Percentiles rank a stretch among this genome's conserved stretches.
Conservation (phyloP, 1,140 invertebrate species). For the Diprion similis region DNA sequence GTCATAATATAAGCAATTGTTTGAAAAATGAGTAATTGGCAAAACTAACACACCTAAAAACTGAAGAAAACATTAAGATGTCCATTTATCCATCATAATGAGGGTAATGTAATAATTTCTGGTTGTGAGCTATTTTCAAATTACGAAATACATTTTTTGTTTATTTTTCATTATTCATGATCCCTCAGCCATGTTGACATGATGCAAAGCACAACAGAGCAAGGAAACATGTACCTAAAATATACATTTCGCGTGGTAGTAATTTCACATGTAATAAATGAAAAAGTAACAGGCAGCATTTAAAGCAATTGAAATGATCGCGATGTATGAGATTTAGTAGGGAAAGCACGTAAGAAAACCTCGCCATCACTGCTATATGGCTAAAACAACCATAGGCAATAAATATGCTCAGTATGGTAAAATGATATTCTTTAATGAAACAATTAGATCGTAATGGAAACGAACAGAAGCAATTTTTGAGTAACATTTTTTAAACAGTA, state of each 20-base stretch:
- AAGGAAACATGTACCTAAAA: neutral
- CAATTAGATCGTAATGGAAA: neutral
- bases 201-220: neutral
- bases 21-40: no score
- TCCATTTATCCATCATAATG: no score
- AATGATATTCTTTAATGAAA: neutral
- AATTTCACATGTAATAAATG: neutral
- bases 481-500: slow-evolving; percentile 10
- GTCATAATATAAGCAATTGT: no score
- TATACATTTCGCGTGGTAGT: neutral
- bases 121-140: no score
- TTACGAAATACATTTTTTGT: neutral
- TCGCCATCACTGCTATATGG: neutral
- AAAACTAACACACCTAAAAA: no score
- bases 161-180: neutral
- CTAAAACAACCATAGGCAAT: neutral
- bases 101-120: neutral
- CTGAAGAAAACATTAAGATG: no score
- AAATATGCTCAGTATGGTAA: neutral
- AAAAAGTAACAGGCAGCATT: neutral
- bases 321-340: neutral
- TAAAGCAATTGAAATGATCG: neutral
- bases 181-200: neutral
- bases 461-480: neutral
- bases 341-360: neutral